Evolutionary conservation across 2,797 vertebrate genomes (phyloP).

Genomic region (Acanthiza pusilla): DNA sequence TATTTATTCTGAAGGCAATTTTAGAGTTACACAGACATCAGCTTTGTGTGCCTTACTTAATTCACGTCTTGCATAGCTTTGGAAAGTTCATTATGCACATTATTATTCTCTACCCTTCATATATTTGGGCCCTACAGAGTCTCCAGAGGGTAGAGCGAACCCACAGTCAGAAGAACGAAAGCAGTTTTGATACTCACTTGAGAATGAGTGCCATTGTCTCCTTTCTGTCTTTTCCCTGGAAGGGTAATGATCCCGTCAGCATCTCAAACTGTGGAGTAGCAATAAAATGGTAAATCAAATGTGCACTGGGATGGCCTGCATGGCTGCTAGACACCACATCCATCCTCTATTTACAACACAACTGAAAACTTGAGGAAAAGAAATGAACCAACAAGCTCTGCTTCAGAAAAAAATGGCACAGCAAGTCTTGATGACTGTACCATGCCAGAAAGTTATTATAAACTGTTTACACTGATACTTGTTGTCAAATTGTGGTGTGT

Average conservation of each 20-base stretch:
- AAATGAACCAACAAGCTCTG: background rate
- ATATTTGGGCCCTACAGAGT: background rate
- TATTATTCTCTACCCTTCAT: background rate
- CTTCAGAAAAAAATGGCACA: background rate
- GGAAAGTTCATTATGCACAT: background rate
- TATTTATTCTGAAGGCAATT: background rate
- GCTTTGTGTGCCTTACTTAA: background rate
- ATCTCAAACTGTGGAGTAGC: slow-evolving; percentile 89
- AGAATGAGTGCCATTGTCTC: slow-evolving; percentile 98
- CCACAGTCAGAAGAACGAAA: background rate
- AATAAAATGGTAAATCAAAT: background rate
- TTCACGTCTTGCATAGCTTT: background rate
- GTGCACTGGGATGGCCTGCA: background rate
- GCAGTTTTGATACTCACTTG: slow-evolving; percentile 82
- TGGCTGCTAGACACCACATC: background rate
- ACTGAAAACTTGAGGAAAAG: background rate
- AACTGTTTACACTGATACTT: background rate
- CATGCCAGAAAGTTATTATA: background rate
- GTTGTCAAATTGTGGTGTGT: background rate
- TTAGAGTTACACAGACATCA: background rate
- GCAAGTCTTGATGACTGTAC: background rate
- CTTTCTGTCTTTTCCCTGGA: slow-evolving; percentile 97
- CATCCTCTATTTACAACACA: background rate
- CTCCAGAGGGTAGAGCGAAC: background rate
- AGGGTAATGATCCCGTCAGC: slow-evolving; percentile 93